A percentile compares a stretch with the other conserved stretches of the same genome.
phyloP scores from a whole-genome alignment of 2,113 vertebrate genomes.

The Crotalus viridis region DNA sequence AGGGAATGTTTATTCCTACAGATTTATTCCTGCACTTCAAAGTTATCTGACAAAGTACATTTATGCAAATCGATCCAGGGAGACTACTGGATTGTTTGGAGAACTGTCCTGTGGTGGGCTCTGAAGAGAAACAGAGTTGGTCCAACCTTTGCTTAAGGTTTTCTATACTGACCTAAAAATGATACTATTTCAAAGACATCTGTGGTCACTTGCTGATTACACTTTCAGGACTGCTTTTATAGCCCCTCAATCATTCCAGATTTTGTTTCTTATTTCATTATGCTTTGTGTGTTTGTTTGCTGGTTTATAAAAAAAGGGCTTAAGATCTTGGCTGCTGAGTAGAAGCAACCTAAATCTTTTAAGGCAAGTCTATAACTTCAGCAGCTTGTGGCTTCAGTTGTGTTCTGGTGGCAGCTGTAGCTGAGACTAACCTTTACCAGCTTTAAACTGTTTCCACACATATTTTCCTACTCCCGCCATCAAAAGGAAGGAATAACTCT shows the following conservation, averaged over 20 bases:
- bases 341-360: neutral
- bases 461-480: neutral
- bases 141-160: neutral
- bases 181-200: neutral
- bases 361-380: neutral
- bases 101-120: neutral
- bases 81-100: neutral
- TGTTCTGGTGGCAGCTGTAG: neutral
- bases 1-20: neutral
- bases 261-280: neutral
- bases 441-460: neutral
- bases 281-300: neutral
- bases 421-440: neutral
- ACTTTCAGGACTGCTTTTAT: neutral
- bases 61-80: neutral
- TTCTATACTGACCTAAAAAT: neutral
- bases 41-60: neutral
- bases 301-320: neutral
- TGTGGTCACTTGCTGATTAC: neutral
- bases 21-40: neutral
- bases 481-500: neutral
- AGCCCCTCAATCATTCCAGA: neutral
- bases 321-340: neutral
- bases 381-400: neutral
- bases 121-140: neutral